Evolutionary conservation across 2,888 invertebrate species (phyloP).

Genomic region (Drosophila merina): DNA sequence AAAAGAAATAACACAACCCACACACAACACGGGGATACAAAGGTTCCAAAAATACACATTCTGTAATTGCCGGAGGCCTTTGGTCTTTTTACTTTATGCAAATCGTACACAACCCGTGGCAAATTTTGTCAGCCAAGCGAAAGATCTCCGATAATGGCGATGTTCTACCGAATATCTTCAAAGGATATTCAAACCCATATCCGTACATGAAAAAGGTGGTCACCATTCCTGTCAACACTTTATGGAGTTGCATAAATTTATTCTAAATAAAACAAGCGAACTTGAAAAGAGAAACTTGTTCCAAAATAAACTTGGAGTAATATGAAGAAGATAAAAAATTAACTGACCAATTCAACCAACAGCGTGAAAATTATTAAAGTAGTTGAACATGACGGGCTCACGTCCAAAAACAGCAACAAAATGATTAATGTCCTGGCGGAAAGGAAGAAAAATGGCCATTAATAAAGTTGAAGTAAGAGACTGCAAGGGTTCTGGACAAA

Average conservation of each 20-base stretch:
- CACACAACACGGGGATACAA: slow-evolving; percentile 14
- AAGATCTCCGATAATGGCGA: slow-evolving; percentile 69
- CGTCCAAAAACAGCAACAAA: slow-evolving; percentile 52
- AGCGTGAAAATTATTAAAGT: slow-evolving; percentile 72
- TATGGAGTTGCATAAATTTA: slow-evolving; percentile 55
- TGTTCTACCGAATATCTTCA: slow-evolving; percentile 28
- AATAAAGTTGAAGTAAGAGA: background rate
- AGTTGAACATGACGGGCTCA: slow-evolving; percentile 75
- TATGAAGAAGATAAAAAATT: slow-evolving; percentile 52
- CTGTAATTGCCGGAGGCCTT: slow-evolving; percentile 68
- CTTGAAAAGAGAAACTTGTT: slow-evolving; percentile 17
- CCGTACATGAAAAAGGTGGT: slow-evolving; percentile 2
- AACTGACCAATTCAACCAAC: slow-evolving; percentile 36
- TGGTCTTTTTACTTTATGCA: slow-evolving; percentile 57
- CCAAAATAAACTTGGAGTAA: slow-evolving; percentile 1
- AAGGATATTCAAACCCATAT: slow-evolving; percentile 11
- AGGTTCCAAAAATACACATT: slow-evolving; percentile 36
- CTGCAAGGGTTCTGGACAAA: background rate
- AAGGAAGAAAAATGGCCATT: slow-evolving; percentile 8
- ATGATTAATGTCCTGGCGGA: slow-evolving; percentile 63
- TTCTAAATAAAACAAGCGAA: slow-evolving; percentile 53
- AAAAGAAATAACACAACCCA: slow-evolving; percentile 16
- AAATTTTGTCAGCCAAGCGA: slow-evolving; percentile 63
- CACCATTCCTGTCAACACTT: slow-evolving; percentile 1
- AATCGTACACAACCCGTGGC: slow-evolving; percentile 51